phyloP scores from a whole-genome alignment of 2,888 invertebrate genomes.

The Kuschelorhynchus macadamiae region DNA sequence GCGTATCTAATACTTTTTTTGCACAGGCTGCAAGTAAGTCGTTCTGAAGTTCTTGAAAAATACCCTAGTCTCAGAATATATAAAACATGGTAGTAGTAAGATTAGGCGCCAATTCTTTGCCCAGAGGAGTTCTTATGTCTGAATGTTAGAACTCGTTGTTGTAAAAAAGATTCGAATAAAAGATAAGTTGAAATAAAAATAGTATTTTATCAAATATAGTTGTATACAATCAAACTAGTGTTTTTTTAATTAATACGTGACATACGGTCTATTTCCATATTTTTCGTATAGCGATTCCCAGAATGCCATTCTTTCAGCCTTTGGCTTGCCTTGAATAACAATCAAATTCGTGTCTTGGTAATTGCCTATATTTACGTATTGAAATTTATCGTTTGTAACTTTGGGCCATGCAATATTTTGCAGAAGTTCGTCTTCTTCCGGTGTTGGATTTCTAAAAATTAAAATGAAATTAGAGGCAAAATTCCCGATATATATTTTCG shows the following conservation, averaged over 20 bases:
- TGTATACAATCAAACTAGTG: no score
- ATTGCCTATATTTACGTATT: constrained; percentile 18
- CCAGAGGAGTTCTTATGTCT: no score
- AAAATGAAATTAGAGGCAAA: constrained; percentile 17
- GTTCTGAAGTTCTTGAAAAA: no score
- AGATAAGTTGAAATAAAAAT: no score
- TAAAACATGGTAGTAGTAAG: no score
- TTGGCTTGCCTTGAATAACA: constrained; percentile 1
- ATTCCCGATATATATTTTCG: constrained; percentile 17
- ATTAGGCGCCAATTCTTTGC: no score
- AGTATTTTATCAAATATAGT: no score
- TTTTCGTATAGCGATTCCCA: constrained; percentile 52
- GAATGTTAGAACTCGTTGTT: no score
- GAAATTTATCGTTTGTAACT: constrained; percentile 14
- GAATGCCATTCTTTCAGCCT: constrained; percentile 16
- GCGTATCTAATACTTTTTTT: no score
- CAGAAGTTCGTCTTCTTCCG: constrained; percentile 20
- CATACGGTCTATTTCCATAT: constrained; percentile 50
- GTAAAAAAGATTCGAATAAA: no score
- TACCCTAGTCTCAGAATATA: no score
- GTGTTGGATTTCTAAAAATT: constrained; percentile 37
- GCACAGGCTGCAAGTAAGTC: no score
- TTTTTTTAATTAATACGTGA: constrained; percentile 51
- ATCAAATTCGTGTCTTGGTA: constrained; percentile 3
- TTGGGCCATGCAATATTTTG: constrained; percentile 46